These are phyloP conservation scores for Sebastolobus altivelis DNA, from an alignment of 2,797 vertebrate species.

Conservation along the genomic window DNA sequence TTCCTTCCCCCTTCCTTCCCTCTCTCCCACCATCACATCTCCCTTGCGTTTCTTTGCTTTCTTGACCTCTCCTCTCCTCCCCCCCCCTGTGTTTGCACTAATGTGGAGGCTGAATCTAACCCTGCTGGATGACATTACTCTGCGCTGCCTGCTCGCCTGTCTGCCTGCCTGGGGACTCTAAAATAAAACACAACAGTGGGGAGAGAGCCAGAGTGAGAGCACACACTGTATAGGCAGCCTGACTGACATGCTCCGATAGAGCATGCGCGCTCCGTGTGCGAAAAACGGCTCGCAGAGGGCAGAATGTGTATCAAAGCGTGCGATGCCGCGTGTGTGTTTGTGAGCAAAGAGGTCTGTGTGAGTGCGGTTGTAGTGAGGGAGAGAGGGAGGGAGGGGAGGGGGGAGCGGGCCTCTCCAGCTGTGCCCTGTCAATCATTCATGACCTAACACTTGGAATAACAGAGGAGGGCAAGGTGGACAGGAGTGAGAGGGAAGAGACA, in stretches of 20 bases:
- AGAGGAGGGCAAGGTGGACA: slow-evolving; percentile 75
- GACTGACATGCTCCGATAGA: slow-evolving; percentile 77
- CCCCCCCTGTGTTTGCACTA: slow-evolving; percentile 48
- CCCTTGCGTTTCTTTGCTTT: slow-evolving; percentile 38
- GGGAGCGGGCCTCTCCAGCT: slow-evolving; percentile 76
- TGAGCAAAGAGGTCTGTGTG: slow-evolving; percentile 27
- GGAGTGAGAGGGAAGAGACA: slow-evolving; percentile 50
- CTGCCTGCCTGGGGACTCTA: slow-evolving; percentile 78
- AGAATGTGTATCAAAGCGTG: slow-evolving; percentile 69
- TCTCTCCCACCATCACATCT: slow-evolving; percentile 19
- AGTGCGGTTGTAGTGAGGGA: slow-evolving; percentile 16
- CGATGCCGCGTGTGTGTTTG: slow-evolving; percentile 44
- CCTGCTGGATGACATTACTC: slow-evolving; percentile 81
- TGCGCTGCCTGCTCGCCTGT: slow-evolving; percentile 76
- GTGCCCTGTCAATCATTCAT: slow-evolving; percentile 84
- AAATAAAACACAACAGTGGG: slow-evolving; percentile 80
- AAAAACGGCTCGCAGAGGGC: slow-evolving; percentile 57
- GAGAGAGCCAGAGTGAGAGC: slow-evolving; percentile 64
- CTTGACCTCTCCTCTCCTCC: slow-evolving; percentile 28
- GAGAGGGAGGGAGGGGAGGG: slow-evolving; percentile 9
- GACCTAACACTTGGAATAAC: slow-evolving; percentile 77
- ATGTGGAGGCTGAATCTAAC: slow-evolving; percentile 77
- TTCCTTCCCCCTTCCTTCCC: slow-evolving; percentile 3
- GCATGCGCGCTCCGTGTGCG: slow-evolving; percentile 37
- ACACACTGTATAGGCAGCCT: slow-evolving; percentile 72